Evolutionary conservation across 2,888 invertebrate species (phyloP), one percentile per base, ranked within the genome.

Genomic region (Alsophila aescularia): DNA sequence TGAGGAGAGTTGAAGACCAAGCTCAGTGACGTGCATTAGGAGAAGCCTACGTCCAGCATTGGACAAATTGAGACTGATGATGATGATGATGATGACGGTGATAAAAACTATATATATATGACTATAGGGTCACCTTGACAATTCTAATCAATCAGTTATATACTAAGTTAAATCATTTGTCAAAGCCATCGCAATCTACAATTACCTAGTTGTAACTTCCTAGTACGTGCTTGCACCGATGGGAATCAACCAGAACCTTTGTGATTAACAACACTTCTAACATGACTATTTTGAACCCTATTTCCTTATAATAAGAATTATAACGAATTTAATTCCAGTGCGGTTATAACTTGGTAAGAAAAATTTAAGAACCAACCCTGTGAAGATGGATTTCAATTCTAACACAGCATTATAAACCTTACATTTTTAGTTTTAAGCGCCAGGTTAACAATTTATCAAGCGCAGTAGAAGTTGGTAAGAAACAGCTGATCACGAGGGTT

Each of bases 401-500:
- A n/a, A 10, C n/a, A 29, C 5, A 29, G n/a, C n/a, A 29, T 29
- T 29, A 10, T n/a, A n/a, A n/a, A n/a, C n/a, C 10, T 29, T 29
- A 29, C 10, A 1, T 8, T n/a, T 2, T n/a, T 8, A 29, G 10
- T 1, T 29, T 29, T 29, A 29, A 29, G 29, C 3, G 2, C 8
- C 10, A 29, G 3, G 1, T 1, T n/a, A 4, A n/a, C 1, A 13
- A 13, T 13, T 32, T 1, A 13, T 13, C 12, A 32, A 32, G 0
- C 2, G 13, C 2, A 32, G 5, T 13, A 32, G 13, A 27, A 37
- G 13, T 53, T 56, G 43, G 62, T 51, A 14, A 1, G 24, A 65
- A 52, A 58, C 71, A 73, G 72, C 75, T 75, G 72, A 72, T 75
- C 57, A 62, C 55, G 66, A 68, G 69, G 67, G 60, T 52, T 43